Evolutionary conservation across 2,797 vertebrate species (phyloP).

Genomic region (Molossus alvarezi): DNA sequence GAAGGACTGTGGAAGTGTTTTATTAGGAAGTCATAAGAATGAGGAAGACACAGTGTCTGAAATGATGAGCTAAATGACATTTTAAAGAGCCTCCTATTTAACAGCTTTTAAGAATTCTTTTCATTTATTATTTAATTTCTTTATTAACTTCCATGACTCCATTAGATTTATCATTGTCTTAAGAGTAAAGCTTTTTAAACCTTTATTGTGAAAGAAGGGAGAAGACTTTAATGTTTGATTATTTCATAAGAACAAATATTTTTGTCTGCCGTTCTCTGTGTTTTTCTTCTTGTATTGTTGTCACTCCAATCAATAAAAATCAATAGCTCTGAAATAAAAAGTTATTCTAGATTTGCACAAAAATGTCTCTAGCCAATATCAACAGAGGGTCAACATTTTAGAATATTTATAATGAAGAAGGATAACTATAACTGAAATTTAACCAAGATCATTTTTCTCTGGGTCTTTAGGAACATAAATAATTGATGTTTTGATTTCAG

Average conservation of each 20-base stretch:
- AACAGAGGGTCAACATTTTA: constrained; percentile 42
- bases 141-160: constrained; percentile 58
- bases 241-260: constrained; percentile 42
- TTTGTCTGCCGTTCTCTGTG: not conserved
- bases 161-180: constrained; percentile 67
- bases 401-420: constrained; percentile 41
- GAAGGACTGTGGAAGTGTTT: not conserved
- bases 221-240: constrained; percentile 18
- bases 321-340: constrained; percentile 58
- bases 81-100: constrained; percentile 53
- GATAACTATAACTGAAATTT: constrained; percentile 15
- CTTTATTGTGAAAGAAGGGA: constrained; percentile 55
- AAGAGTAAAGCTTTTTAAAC: constrained; percentile 56
- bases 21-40: constrained; percentile 29
- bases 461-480: constrained; percentile 10
- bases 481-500: constrained; percentile 62
- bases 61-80: constrained; percentile 17
- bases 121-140: constrained; percentile 77
- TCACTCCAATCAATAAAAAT: constrained; percentile 36
- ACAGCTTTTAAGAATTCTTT: constrained; percentile 55
- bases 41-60: constrained; percentile 1
- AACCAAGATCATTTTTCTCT: constrained; percentile 10
- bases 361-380: not conserved
- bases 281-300: constrained; percentile 54
- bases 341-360: constrained; percentile 29